phyloP scores from a whole-genome alignment of 2,888 invertebrate genomes.

The Agrochola lota region DNA sequence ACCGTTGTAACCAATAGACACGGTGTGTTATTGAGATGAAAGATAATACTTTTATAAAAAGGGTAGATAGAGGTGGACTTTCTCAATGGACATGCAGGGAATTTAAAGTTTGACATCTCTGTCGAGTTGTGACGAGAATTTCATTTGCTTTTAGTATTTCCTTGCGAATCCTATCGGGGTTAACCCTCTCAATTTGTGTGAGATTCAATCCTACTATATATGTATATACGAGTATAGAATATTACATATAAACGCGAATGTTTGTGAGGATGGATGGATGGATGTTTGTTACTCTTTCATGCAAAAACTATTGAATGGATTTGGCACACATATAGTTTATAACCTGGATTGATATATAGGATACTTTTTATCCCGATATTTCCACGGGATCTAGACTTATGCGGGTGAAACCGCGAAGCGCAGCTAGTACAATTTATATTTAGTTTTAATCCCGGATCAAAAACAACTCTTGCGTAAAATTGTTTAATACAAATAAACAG shows the following conservation, averaged over 20 bases:
- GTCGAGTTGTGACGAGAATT: not conserved
- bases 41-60: not conserved
- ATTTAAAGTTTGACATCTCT: not conserved
- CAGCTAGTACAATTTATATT: not conserved
- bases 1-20: not conserved
- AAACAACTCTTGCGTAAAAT: slow-evolving; percentile 35
- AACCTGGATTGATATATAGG: too few species aligned
- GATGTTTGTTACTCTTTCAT: too few species aligned
- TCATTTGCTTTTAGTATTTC: not conserved
- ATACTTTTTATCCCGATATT: too few species aligned
- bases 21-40: not conserved
- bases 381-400: too few species aligned
- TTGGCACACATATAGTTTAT: too few species aligned
- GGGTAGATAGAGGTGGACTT: not conserved
- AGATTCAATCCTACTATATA: too few species aligned
- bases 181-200: not conserved
- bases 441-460: slow-evolving; percentile 28
- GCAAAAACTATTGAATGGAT: too few species aligned
- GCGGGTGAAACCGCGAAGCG: too few species aligned
- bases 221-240: too few species aligned
- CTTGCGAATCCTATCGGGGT: too few species aligned
- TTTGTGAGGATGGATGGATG: too few species aligned
- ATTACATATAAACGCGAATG: too few species aligned
- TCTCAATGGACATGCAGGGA: not conserved
- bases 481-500: slow-evolving; percentile 55